Conservation (phyloP, 1,140 invertebrate species). For the Carposina sasakii region DNA sequence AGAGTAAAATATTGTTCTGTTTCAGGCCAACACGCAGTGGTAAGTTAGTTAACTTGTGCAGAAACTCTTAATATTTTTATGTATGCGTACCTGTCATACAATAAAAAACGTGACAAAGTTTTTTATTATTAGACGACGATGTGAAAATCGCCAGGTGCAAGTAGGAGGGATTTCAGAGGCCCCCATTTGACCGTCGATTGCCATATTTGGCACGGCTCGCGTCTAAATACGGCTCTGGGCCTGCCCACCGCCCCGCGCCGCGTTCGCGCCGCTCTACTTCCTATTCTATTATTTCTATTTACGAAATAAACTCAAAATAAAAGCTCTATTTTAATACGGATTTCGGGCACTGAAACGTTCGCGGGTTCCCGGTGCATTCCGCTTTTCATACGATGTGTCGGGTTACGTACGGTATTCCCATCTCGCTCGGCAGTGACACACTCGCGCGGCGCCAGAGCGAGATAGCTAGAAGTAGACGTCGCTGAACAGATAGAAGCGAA, state of each 20-base stretch:
- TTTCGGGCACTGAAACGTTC: slow-evolving; percentile 64
- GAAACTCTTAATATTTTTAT: slow-evolving; percentile 1
- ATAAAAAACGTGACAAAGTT: slow-evolving; percentile 65
- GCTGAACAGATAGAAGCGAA: slow-evolving; percentile 62
- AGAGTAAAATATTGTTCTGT: too few relatives aligned
- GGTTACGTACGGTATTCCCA: slow-evolving; percentile 48
- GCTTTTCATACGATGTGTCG: slow-evolving; percentile 65
- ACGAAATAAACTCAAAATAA: slow-evolving; percentile 71
- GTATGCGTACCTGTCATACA: slow-evolving; percentile 22
- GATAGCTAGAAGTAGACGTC: slow-evolving; percentile 54
- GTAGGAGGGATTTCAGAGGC: slow-evolving; percentile 79
- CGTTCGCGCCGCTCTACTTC: slow-evolving; percentile 65
- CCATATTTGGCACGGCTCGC: slow-evolving; percentile 81
- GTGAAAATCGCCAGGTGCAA: slow-evolving; percentile 69
- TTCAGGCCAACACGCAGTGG: too few relatives aligned
- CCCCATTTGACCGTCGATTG: slow-evolving; percentile 80
- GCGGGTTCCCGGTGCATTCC: slow-evolving; percentile 51
- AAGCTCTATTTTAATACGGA: slow-evolving; percentile 70
- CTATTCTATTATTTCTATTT: slow-evolving; percentile 72
- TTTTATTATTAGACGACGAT: slow-evolving; percentile 71
- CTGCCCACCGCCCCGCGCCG: slow-evolving; percentile 71
- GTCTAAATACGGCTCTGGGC: slow-evolving; percentile 84
- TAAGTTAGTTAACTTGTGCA: too few relatives aligned
- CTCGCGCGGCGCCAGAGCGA: slow-evolving; percentile 33
- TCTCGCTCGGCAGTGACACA: slow-evolving; percentile 32